A percentile compares a stretch with the other conserved stretches of the same genome.
These are phyloP conservation scores for Rhinatrema bivittatum DNA, from an alignment of 2,797 vertebrate genomes.

Conservation along the genomic window DNA sequence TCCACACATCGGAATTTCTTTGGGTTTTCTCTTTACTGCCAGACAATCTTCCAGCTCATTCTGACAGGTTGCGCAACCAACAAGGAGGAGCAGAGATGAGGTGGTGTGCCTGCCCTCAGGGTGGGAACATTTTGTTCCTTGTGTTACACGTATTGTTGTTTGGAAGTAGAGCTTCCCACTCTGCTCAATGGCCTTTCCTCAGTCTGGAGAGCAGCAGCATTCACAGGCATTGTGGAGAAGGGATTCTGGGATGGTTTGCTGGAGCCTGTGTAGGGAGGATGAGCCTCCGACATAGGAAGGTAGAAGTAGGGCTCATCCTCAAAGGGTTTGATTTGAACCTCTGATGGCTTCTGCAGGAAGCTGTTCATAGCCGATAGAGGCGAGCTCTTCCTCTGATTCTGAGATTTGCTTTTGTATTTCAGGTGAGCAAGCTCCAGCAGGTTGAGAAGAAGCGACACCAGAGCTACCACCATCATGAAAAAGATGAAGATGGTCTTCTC, in stretches of 20 bases:
- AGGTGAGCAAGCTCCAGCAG: slow-evolving; percentile 61
- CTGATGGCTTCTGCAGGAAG: neutral
- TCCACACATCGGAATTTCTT: too few species aligned
- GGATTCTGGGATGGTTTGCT: slow-evolving; percentile 1
- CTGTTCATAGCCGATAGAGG: neutral
- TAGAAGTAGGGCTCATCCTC: neutral
- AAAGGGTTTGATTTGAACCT: neutral
- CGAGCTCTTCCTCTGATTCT: slow-evolving; percentile 34
- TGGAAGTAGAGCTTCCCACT: neutral
- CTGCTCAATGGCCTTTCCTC: neutral
- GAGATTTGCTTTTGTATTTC: slow-evolving; percentile 41
- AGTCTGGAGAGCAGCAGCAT: neutral
- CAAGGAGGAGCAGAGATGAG: too few species aligned
- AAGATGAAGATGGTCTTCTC: slow-evolving; percentile 75
- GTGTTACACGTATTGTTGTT: slow-evolving; percentile 7
- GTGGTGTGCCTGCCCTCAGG: too few species aligned
- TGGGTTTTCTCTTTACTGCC: too few species aligned
- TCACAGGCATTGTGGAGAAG: neutral
- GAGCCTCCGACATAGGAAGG: neutral
- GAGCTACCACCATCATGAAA: slow-evolving; percentile 62
- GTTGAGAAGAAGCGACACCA: slow-evolving; percentile 64
- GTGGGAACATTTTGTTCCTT: neutral
- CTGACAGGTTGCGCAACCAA: too few species aligned
- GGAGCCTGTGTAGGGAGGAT: neutral
- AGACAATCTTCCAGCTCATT: too few species aligned